phyloP scores from a whole-genome alignment of 2,888 invertebrate genomes.

The Helleia helle region DNA sequence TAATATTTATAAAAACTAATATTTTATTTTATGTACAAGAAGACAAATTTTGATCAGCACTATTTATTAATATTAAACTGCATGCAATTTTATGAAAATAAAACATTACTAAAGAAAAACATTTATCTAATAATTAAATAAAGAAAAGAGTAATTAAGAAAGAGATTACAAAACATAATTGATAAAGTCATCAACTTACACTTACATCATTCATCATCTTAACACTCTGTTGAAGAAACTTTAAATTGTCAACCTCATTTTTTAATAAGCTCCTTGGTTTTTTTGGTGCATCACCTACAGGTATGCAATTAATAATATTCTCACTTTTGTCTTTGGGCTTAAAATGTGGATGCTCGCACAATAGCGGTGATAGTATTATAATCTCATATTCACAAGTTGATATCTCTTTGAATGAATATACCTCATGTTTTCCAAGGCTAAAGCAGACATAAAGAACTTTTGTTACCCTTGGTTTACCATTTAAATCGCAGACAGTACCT shows the following conservation, averaged over 20 bases:
- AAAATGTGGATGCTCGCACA: slow-evolving; percentile 93
- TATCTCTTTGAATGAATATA: slow-evolving; percentile 93
- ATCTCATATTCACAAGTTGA: slow-evolving; percentile 96
- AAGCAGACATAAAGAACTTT: slow-evolving; percentile 92
- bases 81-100: background rate
- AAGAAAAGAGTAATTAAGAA: too few species aligned
- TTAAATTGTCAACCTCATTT: slow-evolving; percentile 81
- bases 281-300: slow-evolving; percentile 77
- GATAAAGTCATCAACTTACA: slow-evolving; percentile 14
- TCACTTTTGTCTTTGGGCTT: slow-evolving; percentile 85
- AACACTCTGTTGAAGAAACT: slow-evolving; percentile 77
- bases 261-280: slow-evolving; percentile 82
- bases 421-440: slow-evolving; percentile 90
- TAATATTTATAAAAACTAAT: slow-evolving; percentile 1
- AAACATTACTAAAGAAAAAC: background rate
- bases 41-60: background rate
- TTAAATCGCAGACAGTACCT: slow-evolving; percentile 91
- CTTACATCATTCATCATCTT: slow-evolving; percentile 45
- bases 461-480: slow-evolving; percentile 85
- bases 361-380: slow-evolving; percentile 87
- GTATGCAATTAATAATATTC: slow-evolving; percentile 82
- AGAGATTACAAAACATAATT: too few species aligned
- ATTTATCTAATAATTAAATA: background rate
- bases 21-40: background rate
- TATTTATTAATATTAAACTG: slow-evolving; percentile 2